A percentile compares a stretch with the other conserved stretches of the same genome.
Conservation (phyloP, 2,797 vertebrate species). For the Neostethus bicornis region DNA sequence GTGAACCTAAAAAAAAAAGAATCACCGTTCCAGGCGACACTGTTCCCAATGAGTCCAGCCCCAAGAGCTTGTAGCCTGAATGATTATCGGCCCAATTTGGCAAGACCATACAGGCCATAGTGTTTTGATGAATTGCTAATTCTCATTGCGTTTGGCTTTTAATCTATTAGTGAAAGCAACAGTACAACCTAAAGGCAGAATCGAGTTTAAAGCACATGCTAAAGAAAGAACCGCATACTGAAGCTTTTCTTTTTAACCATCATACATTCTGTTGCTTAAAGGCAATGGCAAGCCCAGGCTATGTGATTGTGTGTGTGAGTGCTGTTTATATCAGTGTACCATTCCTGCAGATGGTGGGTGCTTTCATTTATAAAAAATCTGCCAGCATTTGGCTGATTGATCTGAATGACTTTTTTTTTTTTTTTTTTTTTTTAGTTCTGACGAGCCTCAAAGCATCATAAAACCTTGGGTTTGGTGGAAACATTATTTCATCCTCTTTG, state of each 20-base stretch:
- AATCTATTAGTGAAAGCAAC: constrained; percentile 52
- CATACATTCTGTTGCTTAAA: constrained; percentile 38
- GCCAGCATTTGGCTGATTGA: constrained; percentile 63
- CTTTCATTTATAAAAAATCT: constrained; percentile 50
- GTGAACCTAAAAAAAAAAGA: constrained; percentile 46
- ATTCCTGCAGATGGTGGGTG: constrained; percentile 44
- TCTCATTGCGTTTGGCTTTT: constrained; percentile 60
- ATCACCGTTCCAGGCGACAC: constrained; percentile 25
- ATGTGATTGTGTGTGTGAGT: constrained; percentile 5
- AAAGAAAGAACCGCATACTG: constrained; percentile 31
- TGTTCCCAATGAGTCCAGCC: constrained; percentile 24
- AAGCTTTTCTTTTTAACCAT: constrained; percentile 34
- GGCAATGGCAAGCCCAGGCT: constrained; percentile 43
- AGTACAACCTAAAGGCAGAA: constrained; percentile 33
- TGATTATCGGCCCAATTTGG: constrained; percentile 48
- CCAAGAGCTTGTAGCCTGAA: constrained; percentile 44
- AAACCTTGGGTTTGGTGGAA: constrained; percentile 34
- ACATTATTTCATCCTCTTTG: constrained; percentile 11
- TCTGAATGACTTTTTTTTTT: constrained; percentile 67
- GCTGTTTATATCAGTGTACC: constrained; percentile 21
- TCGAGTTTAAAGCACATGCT: constrained; percentile 32
- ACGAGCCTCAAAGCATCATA: constrained; percentile 33
- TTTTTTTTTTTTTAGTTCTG: constrained; percentile 53
- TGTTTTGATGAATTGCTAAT: constrained; percentile 65
- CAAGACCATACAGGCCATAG: constrained; percentile 50